Evolutionary conservation across 2,113 vertebrate genomes (phyloP).

Genomic region (Mesoclemmys tuberculata): DNA sequence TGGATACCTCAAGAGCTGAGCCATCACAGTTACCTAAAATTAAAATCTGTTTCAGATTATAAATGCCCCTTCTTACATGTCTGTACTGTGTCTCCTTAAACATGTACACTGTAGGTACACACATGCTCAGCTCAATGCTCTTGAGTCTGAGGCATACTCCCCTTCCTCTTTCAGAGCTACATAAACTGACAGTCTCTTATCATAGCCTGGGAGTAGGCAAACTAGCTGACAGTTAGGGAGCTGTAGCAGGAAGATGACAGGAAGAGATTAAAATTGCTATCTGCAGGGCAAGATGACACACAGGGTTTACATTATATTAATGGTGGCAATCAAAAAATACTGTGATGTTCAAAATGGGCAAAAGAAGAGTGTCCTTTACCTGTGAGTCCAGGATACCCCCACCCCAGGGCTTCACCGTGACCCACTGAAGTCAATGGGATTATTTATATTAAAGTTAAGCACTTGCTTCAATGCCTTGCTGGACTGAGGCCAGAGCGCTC

Average conservation of each 20-base stretch:
- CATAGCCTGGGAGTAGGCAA: neutral
- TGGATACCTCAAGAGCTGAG: no score
- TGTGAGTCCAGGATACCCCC: neutral
- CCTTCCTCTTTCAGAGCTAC: neutral
- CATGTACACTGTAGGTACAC: neutral
- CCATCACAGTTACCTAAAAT: neutral
- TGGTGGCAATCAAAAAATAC: neutral
- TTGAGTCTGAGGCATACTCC: neutral
- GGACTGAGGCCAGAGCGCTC: slow-evolving; percentile 57
- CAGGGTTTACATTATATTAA: neutral
- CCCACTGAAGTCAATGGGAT: neutral
- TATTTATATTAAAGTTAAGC: slow-evolving; percentile 55
- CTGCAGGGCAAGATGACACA: neutral
- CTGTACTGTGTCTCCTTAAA: neutral
- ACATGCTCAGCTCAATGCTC: neutral
- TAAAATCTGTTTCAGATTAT: neutral
- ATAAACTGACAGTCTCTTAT: neutral
- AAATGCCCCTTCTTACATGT: slow-evolving; percentile 17
- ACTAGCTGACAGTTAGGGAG: neutral
- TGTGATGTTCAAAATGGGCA: neutral
- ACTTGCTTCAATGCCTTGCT: slow-evolving; percentile 49
- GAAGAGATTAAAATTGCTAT: neutral
- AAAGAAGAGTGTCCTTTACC: neutral
- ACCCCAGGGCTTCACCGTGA: neutral
- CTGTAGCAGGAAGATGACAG: neutral